Base-by-base conservation (phyloP, 2,797 vertebrate species). In the Furcifer pardalis region DNA sequence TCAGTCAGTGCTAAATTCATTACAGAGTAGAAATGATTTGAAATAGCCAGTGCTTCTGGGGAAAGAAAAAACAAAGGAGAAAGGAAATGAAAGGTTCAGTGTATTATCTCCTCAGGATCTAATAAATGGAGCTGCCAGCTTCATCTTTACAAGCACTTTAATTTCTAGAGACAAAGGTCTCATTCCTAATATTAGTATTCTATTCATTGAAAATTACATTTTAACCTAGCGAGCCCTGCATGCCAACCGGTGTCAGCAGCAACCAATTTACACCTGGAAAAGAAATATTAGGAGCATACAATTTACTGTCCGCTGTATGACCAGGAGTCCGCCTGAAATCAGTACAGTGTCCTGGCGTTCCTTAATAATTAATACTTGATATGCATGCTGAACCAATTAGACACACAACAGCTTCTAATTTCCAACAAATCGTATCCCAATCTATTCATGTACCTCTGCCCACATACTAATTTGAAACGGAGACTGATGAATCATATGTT, bases 111-210 rank as follows among this genome's bases (percentile, higher is more conserved):
- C 86, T 94, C 85, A 76, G 91, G 91, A 91, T 92, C 88, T 84
- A 93, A 93, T 91, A 93, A 82, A 94, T 84, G 88, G 91, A 92
- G 84, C 90, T 89, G 83, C 89, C 81, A 91, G 91, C 88, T 90
- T 93, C 86, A 90, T 88, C 90, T 95, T 93, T 93, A 93, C 87
- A 91, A 93, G 92, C 86, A 85, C 91, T 94, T 95, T 92, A 93
- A 94, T 94, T 94, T 93, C 88, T 87, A 92, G 92, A 94, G 92
- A 93, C 91, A 92, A 94, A 92, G 89, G 91, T 91, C 91, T 94
- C 91, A 91, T 95, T 94, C 91, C 85, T 92, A 74, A 89, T 94
- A 92, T 78, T 84, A 81, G 91, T 93, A 91, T 91, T 94, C 91
- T 85, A 88, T 87, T 90, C 87, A 92, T 89, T 90, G 83, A 87